phyloP scores from a whole-genome alignment of 2,888 invertebrate genomes.

The Malthinus seriepunctatus region DNA sequence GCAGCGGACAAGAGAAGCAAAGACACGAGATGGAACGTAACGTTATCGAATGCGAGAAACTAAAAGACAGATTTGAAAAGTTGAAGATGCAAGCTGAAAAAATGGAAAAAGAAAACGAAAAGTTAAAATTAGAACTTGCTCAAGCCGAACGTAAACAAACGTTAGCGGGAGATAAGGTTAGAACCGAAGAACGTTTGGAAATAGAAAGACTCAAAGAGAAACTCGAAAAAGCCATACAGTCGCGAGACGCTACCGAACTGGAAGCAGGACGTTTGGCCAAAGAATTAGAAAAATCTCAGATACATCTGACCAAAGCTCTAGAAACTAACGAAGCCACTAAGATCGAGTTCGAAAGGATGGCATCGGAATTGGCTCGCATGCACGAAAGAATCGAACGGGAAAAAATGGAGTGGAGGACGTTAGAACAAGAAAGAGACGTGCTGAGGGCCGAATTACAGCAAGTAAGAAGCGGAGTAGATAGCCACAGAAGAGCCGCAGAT shows the following conservation, averaged over 20 bases:
- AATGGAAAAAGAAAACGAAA: slow-evolving; percentile 76
- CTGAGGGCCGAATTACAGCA: slow-evolving; percentile 71
- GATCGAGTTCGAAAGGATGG: slow-evolving; percentile 84
- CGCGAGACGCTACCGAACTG: slow-evolving; percentile 81
- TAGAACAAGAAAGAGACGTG: slow-evolving; percentile 76
- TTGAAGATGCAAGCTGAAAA: slow-evolving; percentile 73
- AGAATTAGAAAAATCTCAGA: slow-evolving; percentile 84
- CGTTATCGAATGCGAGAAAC: slow-evolving; percentile 87
- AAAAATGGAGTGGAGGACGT: slow-evolving; percentile 68
- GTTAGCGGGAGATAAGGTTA: slow-evolving; percentile 65
- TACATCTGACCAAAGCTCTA: slow-evolving; percentile 80
- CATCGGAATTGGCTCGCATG: slow-evolving; percentile 77
- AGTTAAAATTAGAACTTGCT: slow-evolving; percentile 70
- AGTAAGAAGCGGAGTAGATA: slow-evolving; percentile 65
- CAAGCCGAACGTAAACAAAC: slow-evolving; percentile 65
- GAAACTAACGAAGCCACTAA: slow-evolving; percentile 82
- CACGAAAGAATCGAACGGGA: slow-evolving; percentile 79
- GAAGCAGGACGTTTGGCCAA: slow-evolving; percentile 83
- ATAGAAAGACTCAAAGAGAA: slow-evolving; percentile 84
- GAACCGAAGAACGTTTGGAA: slow-evolving; percentile 73
- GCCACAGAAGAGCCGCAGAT: slow-evolving; percentile 66
- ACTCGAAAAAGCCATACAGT: slow-evolving; percentile 81
- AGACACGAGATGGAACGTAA: slow-evolving; percentile 80
- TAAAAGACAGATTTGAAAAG: slow-evolving; percentile 82
- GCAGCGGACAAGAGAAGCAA: slow-evolving; percentile 77